Conservation (phyloP, 2,797 vertebrate species). For the Microctenopoma steveboyesi region DNA sequence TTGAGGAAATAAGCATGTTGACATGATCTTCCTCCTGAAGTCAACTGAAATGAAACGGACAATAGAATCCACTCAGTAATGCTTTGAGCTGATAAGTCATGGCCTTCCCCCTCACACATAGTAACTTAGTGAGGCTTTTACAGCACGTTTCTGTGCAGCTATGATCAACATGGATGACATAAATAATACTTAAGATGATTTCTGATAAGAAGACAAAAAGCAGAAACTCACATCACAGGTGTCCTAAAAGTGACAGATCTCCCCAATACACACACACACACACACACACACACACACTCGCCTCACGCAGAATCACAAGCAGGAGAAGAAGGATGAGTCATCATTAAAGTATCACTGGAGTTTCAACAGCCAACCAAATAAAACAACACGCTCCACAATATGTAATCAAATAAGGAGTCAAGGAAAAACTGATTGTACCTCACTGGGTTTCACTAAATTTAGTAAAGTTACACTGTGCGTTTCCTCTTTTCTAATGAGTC, state of each 20-base stretch:
- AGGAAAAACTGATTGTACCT: constrained; percentile 42
- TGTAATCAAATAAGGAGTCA: not conserved
- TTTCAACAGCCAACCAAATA: not conserved
- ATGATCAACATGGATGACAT: too few species aligned
- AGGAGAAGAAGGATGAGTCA: constrained; percentile 22
- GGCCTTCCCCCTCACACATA: too few species aligned
- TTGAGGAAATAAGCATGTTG: not conserved
- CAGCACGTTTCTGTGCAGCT: too few species aligned
- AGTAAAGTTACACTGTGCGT: not conserved
- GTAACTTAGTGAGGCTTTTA: too few species aligned
- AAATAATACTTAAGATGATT: too few species aligned
- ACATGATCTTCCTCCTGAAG: not conserved
- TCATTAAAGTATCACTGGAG: not conserved
- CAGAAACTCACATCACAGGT: not conserved
- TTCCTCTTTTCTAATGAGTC: not conserved
- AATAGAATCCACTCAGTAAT: not conserved
- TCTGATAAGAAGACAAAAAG: not conserved
- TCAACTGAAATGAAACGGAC: not conserved
- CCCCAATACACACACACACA: not conserved
- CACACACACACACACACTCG: not conserved
- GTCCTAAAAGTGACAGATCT: not conserved
- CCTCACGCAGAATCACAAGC: constrained; percentile 16
- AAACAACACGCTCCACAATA: not conserved
- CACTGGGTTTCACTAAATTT: not conserved
- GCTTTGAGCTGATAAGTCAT: constrained; percentile 17